Evolutionary conservation across 2,113 vertebrate genomes (phyloP), one percentile per base, ranked within the genome.

Genomic region (Eurypyga helias): DNA sequence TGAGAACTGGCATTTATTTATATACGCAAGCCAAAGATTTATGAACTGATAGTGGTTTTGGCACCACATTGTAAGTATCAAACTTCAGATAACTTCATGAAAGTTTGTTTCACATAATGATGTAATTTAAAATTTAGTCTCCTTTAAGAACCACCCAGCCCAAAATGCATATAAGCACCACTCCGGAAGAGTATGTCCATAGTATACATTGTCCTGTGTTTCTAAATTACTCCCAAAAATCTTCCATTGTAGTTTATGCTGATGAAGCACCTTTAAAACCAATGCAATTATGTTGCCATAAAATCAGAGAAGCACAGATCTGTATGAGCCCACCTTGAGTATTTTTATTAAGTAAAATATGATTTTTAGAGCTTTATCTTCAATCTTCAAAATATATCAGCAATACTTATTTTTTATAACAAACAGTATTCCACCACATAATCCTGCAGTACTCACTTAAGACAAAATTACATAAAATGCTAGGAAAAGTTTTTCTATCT

Each of bases 1-100:
- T 51, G 24, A 85, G 13, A 85, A 76, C 5, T 49, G 69, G 15
- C 69, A 76, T 79, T 65, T 94, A 78, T 79, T 79, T 90, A 72
- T n/a, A 76, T 29, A 71, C 20, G 20, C 19, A 83, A 87, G 70
- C 61, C 90, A 95, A 91, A 95, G 90, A 90, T 87, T 82, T 72
- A 81, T 28, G 38, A 84, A 71, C 26, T 61, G 77, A 79, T 93
- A 79, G 65, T 69, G 57, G 52, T 60, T 96, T 72, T 95, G 82
- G 84, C 71, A 87, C 23, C 18, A 82, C 10, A 60, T 12, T 41
- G 0, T n/a, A 66, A 91, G 66, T 90, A 88, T 76, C 54, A 89
- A 83, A 84, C 36, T 91, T 91, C 62, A 67, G 75, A 88, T 34
- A 91, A 81, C n/a, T 72, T 76, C 87, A 72, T 34, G 34, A 94